phyloP scores from a whole-genome alignment of 2,888 invertebrate species.

The Spilarctia lutea region DNA sequence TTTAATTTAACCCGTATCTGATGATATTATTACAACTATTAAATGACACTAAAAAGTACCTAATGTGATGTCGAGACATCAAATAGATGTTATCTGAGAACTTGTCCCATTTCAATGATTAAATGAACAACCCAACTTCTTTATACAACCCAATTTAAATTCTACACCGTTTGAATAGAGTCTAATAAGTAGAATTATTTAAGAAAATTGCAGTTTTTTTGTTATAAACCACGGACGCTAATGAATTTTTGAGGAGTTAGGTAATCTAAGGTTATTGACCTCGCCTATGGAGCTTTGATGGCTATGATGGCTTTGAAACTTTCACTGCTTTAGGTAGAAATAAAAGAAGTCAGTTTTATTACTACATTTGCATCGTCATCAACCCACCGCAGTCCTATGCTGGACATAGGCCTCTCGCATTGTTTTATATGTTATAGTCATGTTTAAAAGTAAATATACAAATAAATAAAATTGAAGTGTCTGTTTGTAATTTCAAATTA shows the following conservation, averaged over 20 bases:
- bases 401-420: too few relatives aligned
- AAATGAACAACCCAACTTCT: constrained; percentile 1
- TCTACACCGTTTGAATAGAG: constrained; percentile 12
- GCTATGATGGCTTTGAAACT: constrained; percentile 18
- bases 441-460: too few relatives aligned
- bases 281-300: constrained; percentile 35
- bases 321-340: background rate
- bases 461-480: too few relatives aligned
- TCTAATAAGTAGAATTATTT: background rate
- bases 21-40: background rate
- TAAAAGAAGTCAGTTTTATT: background rate
- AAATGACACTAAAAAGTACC: constrained; percentile 1
- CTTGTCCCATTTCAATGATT: constrained; percentile 15
- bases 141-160: background rate
- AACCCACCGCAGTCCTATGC: too few relatives aligned
- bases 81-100: constrained; percentile 18
- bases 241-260: constrained; percentile 26
- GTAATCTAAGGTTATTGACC: constrained; percentile 32
- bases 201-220: constrained; percentile 18
- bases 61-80: constrained; percentile 13
- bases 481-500: too few relatives aligned
- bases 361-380: background rate
- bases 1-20: background rate
- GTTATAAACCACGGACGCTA: constrained; percentile 13
- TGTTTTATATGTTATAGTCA: too few relatives aligned